Evolutionary conservation across 2,888 invertebrate genomes (phyloP), one percentile per base, ranked within the genome.

Genomic region (Asteroscopus sphinx): DNA sequence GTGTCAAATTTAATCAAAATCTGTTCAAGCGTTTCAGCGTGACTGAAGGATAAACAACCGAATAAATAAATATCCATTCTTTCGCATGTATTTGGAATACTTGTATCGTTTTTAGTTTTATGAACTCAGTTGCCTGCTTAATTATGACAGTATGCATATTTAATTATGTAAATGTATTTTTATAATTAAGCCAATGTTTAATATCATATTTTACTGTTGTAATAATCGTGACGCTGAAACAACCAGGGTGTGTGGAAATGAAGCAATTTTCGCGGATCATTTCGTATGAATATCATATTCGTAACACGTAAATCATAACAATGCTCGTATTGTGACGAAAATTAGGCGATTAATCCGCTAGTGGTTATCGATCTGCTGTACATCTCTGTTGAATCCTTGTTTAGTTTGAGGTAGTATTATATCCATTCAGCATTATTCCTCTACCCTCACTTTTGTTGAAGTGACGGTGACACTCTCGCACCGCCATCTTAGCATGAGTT

Each of bases 321-420:
- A 37, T 41, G 15, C 28, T n/a, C 28, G 16, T 56, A 62, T 52
- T 56, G 26, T 51, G 9, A 63, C 63, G 36, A 39, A 68, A 25
- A 68, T 57, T 56, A 53, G 28, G 53, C 57, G 42, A 62, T 56
- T 62, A 67, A 46, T 40, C 17, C 41, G 42, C 35, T 53, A 56
- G 16, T 33, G 41, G 48, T 37, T 67, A 68, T 67, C 52, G 62
- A 49, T 62, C 15, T 13, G 30, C 12, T 51, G 44, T 32, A 66
- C 57, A 30, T 49, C 48, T n/a, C n/a, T n/a, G n/a, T n/a, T n/a
- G n/a, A n/a, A n/a, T n/a, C n/a, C n/a, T n/a, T n/a, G n/a, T n/a
- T n/a, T n/a, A n/a, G n/a, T n/a, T n/a, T n/a, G n/a, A n/a, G n/a
- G n/a, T n/a, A n/a, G n/a, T n/a, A n/a, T n/a, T n/a, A n/a, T n/a